Conservation (phyloP, 2,113 vertebrate species). For the Globicephala melas region DNA sequence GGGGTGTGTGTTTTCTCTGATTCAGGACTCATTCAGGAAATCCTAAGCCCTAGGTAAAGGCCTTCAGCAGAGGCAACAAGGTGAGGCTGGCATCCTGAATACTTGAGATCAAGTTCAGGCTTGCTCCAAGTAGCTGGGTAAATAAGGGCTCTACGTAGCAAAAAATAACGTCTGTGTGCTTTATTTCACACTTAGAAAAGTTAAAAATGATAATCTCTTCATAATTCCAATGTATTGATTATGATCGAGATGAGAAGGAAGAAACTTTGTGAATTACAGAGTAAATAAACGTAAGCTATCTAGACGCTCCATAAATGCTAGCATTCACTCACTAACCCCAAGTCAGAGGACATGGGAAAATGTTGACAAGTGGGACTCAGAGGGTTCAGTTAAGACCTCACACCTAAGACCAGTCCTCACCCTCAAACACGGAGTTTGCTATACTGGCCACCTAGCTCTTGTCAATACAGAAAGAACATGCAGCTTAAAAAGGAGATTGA, state of each 20-base stretch:
- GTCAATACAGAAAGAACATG: background rate
- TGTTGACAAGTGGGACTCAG: background rate
- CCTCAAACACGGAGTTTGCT: background rate
- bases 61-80: background rate
- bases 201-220: background rate
- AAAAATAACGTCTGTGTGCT: background rate
- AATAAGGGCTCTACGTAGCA: background rate
- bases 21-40: background rate
- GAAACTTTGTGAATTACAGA: background rate
- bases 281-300: background rate
- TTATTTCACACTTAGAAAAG: background rate
- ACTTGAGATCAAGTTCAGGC: background rate
- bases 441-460: background rate
- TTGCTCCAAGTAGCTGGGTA: background rate
- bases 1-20: background rate
- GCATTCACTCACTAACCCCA: background rate
- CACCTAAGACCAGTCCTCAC: background rate
- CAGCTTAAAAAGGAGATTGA: background rate
- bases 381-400: background rate
- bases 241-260: background rate
- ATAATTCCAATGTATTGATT: background rate
- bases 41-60: background rate
- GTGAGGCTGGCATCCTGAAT: background rate
- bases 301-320: background rate
- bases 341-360: background rate